Base-by-base conservation (phyloP, 2,113 vertebrate species). In the Lepus europaeus region DNA sequence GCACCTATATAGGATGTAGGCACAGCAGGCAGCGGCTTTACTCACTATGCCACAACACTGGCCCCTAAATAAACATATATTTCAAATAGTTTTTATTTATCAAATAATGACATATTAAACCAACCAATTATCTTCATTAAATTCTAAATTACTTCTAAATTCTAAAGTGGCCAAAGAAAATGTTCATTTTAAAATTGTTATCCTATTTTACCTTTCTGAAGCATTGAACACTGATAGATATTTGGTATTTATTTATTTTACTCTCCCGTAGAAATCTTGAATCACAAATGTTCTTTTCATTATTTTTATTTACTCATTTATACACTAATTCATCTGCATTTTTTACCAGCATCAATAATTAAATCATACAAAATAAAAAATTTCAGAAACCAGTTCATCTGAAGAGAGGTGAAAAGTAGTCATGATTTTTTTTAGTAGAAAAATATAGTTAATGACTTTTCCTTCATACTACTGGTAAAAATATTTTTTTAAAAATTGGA, bases 381-480 rank as follows among this genome's bases (percentile, higher is more conserved):
- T 53, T 74, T 14, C 51, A 78, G 51, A 88, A 70, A 89, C 6
- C 16, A 89, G 8, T 93, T 80, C 4, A 72, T 45, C 31, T 10
- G 56, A 45, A 56, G 23, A 80, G 13, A 31, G 9, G 9, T 83
- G 36, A 79, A 89, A 79, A 51, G 14, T n/a, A 79, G 7, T 81
- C 76, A 76, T 29, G 16, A 88, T 74, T 9, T 66, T 89, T 63
- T 87, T 84, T 63, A 59, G 70, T 59, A 73, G 12, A 86, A 84
- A 90, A 78, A 83, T 4, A 61, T 45, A 83, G 12, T 64, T 89
- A 23, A 74, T 82, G 20, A 80, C 0, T 80, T 96, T 95, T 86
- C 6, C 27, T 74, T 86, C 10, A 17, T 49, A 63, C 39, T 77
- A 45, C 17, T 61, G 88, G 33, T 16, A 93, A 78, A 93, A 78